Conservation (phyloP, 2,888 invertebrate genomes). For the Crematogaster levior region DNA sequence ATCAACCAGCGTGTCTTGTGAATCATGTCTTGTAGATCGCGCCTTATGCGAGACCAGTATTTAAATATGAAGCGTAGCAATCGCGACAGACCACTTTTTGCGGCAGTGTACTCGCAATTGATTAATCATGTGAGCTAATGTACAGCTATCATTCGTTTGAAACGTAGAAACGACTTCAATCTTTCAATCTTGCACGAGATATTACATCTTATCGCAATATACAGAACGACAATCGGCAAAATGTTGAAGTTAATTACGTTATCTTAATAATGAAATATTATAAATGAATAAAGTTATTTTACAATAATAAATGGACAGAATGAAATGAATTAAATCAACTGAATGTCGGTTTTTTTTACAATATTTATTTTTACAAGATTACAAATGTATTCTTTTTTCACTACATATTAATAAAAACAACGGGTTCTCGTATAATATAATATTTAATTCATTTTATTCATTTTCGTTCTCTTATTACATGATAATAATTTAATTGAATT, state of each 20-base stretch:
- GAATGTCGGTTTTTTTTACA: neutral
- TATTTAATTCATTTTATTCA: neutral
- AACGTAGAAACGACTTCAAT: neutral
- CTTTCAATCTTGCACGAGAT: neutral
- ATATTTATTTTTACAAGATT: neutral
- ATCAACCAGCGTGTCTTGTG: constrained; percentile 39
- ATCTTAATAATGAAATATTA: neutral
- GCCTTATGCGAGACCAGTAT: constrained; percentile 14
- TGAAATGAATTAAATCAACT: neutral
- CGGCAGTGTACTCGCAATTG: neutral
- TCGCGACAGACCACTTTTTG: constrained; percentile 8
- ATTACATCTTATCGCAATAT: neutral
- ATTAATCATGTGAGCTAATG: neutral
- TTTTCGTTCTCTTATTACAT: neutral
- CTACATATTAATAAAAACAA: neutral
- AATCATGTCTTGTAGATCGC: no score
- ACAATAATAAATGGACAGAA: neutral
- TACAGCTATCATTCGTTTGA: neutral
- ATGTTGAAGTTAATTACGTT: neutral
- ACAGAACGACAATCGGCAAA: neutral
- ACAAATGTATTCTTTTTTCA: neutral
- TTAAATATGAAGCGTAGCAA: constrained; percentile 6
- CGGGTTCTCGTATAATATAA: neutral
- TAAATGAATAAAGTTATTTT: neutral
- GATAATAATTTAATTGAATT: neutral